Evolutionary conservation across 2,888 invertebrate species (phyloP), one percentile per base, ranked within the genome.

Genomic region (Nematopogon swammerdamellus): DNA sequence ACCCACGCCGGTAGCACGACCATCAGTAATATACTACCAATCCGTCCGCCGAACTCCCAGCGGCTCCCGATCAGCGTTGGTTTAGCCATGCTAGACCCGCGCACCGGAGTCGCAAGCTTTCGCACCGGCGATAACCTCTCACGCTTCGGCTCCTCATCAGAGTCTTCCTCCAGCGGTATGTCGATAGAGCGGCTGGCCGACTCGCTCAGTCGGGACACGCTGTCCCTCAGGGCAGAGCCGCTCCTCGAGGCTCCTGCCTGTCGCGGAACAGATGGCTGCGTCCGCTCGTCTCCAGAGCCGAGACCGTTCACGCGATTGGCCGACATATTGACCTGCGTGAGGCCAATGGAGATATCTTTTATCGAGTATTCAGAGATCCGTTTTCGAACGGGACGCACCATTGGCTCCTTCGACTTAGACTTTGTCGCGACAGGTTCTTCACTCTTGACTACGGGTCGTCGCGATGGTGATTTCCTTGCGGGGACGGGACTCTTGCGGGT

Each of bases 11-110:
- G 76, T 54, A 74, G 61, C 18, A 76, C 42, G n/a, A 72, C 16
- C 14, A 71, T 65, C 29, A 76, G 57, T 1, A 59, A 42, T 10
- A 61, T 54, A 11, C 68, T 65, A 17, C 79, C 79, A 44, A 71
- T 53, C 49, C 64, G 58, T 1, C 80, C 77, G 47, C 72, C 75
- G 58, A 79, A 80, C 54, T 80, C 77, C 67, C 67, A 71, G 58
- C 65, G 65, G 42, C 61, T 65, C 18, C 61, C 61, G 20, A 63
- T 54, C 50, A 61, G 60, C 10, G 59, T 51, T 2, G 68, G 54
- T 51, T 61, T 63, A 49, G 55, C 65, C 19, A 68, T 59, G 54
- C 65, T 70, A 19, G 63, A 11, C 16, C 52, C 67, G 46, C 72
- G 63, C 29, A 73, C 50, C 0, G 80, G 80, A 45, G 80, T 80